phyloP scores from a whole-genome alignment of 2,888 invertebrate species.

The Tetranychus truncatus region DNA sequence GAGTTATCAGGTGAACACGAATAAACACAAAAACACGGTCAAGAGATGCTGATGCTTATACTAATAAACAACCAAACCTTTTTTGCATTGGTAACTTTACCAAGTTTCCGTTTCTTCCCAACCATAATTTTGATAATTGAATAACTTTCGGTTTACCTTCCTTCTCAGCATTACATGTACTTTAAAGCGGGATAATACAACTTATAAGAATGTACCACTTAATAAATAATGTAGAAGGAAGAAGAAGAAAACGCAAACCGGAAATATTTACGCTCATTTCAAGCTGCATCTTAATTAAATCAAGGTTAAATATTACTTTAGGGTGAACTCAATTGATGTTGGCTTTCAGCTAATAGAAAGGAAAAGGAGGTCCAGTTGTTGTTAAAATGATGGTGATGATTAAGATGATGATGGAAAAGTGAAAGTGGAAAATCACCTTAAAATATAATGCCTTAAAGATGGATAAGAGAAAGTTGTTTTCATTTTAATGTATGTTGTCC shows the following conservation, averaged over 20 bases:
- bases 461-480: not conserved
- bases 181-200: too few species aligned
- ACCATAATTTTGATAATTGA: too few species aligned
- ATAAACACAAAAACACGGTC: not conserved
- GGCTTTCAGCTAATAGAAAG: not conserved
- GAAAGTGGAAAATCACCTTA: constrained; percentile 1
- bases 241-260: not conserved
- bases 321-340: not conserved
- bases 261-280: not conserved
- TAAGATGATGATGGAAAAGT: not conserved
- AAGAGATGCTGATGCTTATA: not conserved
- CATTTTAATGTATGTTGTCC: not conserved
- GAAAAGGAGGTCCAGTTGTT: not conserved
- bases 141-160: too few species aligned
- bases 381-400: not conserved
- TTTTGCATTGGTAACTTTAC: not conserved
- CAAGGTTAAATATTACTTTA: not conserved
- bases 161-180: too few species aligned
- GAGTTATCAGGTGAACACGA: not conserved
- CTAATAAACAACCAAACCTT: not conserved
- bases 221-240: not conserved
- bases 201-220: not conserved
- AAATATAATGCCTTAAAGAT: not conserved
- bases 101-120: not conserved
- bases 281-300: not conserved